Evolutionary conservation across 2,113 vertebrate species (phyloP), one percentile per base, ranked within the genome.

Genomic region (Pagrus major): DNA sequence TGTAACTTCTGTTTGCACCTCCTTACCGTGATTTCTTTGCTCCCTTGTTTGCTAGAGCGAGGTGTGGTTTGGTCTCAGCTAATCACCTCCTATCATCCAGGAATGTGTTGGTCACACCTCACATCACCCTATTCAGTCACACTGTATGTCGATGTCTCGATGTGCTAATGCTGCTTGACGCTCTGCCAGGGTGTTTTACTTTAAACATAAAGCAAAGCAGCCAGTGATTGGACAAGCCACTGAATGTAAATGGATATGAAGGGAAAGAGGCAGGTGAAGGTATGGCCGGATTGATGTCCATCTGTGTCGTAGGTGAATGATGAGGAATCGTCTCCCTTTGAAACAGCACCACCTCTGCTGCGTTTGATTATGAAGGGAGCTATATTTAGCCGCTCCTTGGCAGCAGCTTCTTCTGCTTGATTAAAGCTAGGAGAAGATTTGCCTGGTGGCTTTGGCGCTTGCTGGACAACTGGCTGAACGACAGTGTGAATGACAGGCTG

Each of bases 331-430:
- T 2, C 55, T 78, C 8, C 20, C 21, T 71, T 66, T 73, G 46
- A 65, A 76, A 16, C 52, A 4, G 65, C 73, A 55, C 31, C 71
- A 41, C 49, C 31, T 76, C 64, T 60, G 61, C 74, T 63, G 71
- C 8, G 29, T 88, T 86, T 87, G 70, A 90, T 90, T 80, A 60
- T 69, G 41, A 88, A 46, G 33, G 15, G 27, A 51, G 69, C 71
- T 91, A 87, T 86, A 81, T 88, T 85, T 91, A 89, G 82, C 61
- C 1, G 11, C 7, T 86, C 21, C 55, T 70, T 76, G 56, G 86
- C 81, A 81, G 83, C 49, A 16, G 81, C 78, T 71, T 78, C 79
- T 85, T 75, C 70, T 88, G 79, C 88, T 83, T 86, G 83, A 91
- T 90, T 91, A 88, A 81, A 88, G 76, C 72, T 37, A 23, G 64